phyloP scores from a whole-genome alignment of 2,113 vertebrate genomes.

The Pontoporia blainvillei region DNA sequence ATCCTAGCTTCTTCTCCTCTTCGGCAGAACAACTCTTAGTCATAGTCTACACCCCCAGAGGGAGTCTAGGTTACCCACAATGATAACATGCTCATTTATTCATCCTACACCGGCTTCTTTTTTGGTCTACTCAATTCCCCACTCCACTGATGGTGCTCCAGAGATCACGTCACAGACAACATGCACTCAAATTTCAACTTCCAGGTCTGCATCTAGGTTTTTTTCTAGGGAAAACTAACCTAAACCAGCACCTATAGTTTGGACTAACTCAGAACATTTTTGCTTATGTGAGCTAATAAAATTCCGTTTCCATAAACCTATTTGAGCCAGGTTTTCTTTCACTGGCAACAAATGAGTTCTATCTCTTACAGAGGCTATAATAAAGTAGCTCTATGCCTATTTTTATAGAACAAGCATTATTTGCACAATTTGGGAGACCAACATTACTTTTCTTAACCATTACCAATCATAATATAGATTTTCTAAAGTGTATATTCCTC shows the following conservation, averaged over 20 bases:
- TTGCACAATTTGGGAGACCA: not conserved
- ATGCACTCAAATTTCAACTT: not conserved
- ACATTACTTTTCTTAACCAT: not conserved
- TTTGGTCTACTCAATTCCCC: not conserved
- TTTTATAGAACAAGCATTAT: not conserved
- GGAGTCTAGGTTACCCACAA: not conserved
- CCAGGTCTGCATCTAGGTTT: not conserved
- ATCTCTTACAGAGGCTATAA: not conserved
- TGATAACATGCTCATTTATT: not conserved
- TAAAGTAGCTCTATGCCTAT: not conserved
- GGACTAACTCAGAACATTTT: not conserved
- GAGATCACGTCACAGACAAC: not conserved
- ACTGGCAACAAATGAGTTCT: not conserved
- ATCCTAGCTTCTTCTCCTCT: not conserved
- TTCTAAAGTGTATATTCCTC: not conserved
- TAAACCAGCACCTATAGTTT: not conserved
- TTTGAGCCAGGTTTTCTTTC: not conserved
- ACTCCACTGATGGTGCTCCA: too few species aligned
- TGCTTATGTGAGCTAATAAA: not conserved
- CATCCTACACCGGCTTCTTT: not conserved
- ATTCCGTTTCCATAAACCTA: not conserved
- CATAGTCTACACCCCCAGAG: not conserved
- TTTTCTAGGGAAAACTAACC: not conserved
- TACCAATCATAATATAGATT: not conserved
- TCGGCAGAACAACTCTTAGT: not conserved